A percentile compares a stretch with the other conserved stretches of the same genome.
Evolutionary conservation across 2,797 vertebrate species (phyloP).

Genomic region (Enteromius thamalakanensis): DNA sequence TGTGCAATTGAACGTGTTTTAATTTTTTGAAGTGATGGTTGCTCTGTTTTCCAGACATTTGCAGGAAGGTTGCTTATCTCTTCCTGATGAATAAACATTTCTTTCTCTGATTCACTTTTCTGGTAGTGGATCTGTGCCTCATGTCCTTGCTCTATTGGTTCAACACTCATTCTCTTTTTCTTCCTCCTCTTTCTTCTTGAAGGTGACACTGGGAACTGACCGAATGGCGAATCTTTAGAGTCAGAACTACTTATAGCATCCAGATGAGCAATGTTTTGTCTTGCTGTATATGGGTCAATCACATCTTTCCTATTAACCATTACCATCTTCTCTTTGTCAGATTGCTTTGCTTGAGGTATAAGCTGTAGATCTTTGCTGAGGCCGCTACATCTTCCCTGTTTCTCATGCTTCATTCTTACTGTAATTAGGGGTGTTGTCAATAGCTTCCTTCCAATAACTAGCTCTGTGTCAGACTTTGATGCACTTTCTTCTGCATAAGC

Average conservation of each 20-base stretch:
- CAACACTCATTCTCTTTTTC: constrained; percentile 70
- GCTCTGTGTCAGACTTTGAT: constrained; percentile 57
- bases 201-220: constrained; percentile 59
- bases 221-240: constrained; percentile 30
- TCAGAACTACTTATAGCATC: constrained; percentile 44
- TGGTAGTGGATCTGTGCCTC: constrained; percentile 57
- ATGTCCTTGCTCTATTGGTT: constrained; percentile 58
- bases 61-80: constrained; percentile 25
- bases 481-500: constrained; percentile 51
- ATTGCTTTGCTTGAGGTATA: constrained; percentile 44
- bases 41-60: constrained; percentile 34
- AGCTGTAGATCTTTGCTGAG: constrained; percentile 3
- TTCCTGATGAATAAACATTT: constrained; percentile 53
- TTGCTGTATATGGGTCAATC: constrained; percentile 19
- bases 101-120: constrained; percentile 70
- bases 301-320: constrained; percentile 33
- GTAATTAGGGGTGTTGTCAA: constrained; percentile 53
- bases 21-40: constrained; percentile 41
- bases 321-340: constrained; percentile 30
- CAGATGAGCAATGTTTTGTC: constrained; percentile 38
- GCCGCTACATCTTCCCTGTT: constrained; percentile 43
- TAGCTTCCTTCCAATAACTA: constrained; percentile 61
- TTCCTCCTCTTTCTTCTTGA: constrained; percentile 74
- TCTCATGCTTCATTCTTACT: constrained; percentile 39
- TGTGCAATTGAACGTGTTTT: constrained; percentile 20